These are phyloP conservation scores for Anagrus nilaparvatae DNA, from an alignment of 1,140 invertebrate genomes.

Conservation along the genomic window DNA sequence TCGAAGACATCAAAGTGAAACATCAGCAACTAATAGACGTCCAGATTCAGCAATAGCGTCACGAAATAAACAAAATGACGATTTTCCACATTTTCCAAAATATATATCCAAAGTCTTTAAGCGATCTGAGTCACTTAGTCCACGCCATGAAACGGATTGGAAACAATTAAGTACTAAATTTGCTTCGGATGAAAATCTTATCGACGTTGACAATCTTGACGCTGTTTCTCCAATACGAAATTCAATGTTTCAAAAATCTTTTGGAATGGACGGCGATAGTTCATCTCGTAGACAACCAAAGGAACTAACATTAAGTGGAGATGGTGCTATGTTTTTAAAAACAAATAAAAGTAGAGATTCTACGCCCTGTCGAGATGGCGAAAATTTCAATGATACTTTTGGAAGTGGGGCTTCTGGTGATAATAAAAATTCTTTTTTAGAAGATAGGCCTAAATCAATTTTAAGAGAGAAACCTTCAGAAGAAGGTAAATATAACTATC, in stretches of 20 bases:
- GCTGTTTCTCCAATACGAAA: constrained; percentile 18
- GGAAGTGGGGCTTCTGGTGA: neutral
- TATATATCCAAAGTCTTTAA: constrained; percentile 35
- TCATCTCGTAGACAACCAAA: constrained; percentile 29
- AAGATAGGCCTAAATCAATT: constrained; percentile 56
- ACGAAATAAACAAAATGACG: too few relatives aligned
- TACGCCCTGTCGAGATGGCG: constrained; percentile 29
- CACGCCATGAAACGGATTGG: constrained; percentile 37
- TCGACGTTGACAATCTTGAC: constrained; percentile 50
- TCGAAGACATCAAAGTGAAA: constrained; percentile 25
- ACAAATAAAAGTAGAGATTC: constrained; percentile 47
- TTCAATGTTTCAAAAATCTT: neutral
- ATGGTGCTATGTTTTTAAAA: constrained; percentile 61
- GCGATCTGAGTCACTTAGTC: constrained; percentile 37
- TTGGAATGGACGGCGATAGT: too few relatives aligned
- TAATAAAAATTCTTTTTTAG: constrained; percentile 9
- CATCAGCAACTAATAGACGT: constrained; percentile 30
- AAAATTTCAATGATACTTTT: constrained; percentile 27
- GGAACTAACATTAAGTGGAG: constrained; percentile 42
- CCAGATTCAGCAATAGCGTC: too few relatives aligned
- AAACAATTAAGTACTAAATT: constrained; percentile 34
- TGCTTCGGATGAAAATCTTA: constrained; percentile 34
- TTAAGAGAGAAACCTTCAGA: constrained; percentile 54
- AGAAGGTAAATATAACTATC: constrained; percentile 32
- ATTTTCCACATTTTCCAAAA: too few relatives aligned